phyloP scores from a whole-genome alignment of 2,888 invertebrate genomes.

The Phyto melanocephala region DNA sequence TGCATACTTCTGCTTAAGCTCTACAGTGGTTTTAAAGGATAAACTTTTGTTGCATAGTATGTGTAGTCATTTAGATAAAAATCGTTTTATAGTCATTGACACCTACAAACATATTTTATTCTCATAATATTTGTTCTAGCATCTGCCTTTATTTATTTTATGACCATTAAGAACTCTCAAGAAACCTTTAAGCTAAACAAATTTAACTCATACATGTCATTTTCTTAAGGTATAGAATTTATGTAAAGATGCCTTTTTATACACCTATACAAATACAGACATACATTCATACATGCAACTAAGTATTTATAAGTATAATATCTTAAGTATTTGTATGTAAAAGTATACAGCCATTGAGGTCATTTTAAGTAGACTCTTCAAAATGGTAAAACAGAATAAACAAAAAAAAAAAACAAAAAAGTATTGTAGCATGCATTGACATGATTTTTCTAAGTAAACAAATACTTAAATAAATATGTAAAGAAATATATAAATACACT shows the following conservation, averaged over 20 bases:
- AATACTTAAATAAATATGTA: slow-evolving; percentile 26
- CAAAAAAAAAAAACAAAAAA: slow-evolving; percentile 9
- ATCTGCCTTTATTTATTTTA: not conserved
- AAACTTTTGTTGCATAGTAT: no score
- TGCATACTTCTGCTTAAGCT: no score
- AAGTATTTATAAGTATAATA: not conserved
- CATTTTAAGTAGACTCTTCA: slow-evolving; percentile 42
- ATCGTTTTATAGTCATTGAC: no score
- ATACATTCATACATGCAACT: not conserved
- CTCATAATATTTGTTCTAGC: no score
- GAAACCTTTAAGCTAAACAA: slow-evolving; percentile 23
- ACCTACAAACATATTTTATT: no score
- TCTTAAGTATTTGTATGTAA: slow-evolving; percentile 27
- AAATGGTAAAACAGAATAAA: not conserved
- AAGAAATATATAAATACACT: not conserved
- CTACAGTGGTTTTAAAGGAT: no score
- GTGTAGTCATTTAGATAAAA: no score
- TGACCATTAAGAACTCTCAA: not conserved
- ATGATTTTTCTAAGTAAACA: slow-evolving; percentile 53
- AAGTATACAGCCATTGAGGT: slow-evolving; percentile 52
- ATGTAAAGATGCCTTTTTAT: not conserved
- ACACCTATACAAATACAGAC: not conserved
- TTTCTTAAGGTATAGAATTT: not conserved
- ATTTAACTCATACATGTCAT: not conserved
- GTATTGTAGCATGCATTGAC: slow-evolving; percentile 43